These are phyloP conservation scores for Cryptocephalus moraei DNA, from an alignment of 2,888 invertebrate genomes.

Conservation along the genomic window DNA sequence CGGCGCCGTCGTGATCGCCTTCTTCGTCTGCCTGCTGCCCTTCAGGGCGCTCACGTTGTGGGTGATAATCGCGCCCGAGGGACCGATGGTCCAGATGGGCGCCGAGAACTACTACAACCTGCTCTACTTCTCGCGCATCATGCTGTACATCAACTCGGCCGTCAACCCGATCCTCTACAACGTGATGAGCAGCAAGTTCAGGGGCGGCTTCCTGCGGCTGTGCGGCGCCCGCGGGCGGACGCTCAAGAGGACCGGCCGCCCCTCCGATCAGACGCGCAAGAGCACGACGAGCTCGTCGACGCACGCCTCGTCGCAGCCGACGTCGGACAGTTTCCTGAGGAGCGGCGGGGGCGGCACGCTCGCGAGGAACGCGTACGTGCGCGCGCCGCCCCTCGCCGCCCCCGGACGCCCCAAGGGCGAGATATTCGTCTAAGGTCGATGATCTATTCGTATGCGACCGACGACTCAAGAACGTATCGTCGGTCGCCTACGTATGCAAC, in stretches of 20 bases:
- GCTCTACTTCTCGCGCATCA: slow-evolving; percentile 73
- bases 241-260: slow-evolving; percentile 32
- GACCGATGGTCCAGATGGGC: slow-evolving; percentile 57
- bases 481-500: too few relatives aligned
- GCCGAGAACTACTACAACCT: slow-evolving; percentile 72
- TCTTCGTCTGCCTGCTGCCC: slow-evolving; percentile 81
- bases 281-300: slow-evolving; percentile 46
- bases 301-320: slow-evolving; percentile 52
- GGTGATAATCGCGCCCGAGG: slow-evolving; percentile 67
- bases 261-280: slow-evolving; percentile 47
- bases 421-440: slow-evolving; percentile 26
- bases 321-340: slow-evolving; percentile 53
- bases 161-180: slow-evolving; percentile 86
- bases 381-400: slow-evolving; percentile 25
- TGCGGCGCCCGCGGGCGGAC: slow-evolving; percentile 38
- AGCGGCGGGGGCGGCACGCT: slow-evolving; percentile 29
- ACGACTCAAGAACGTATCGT: too few relatives aligned
- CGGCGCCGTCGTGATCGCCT: slow-evolving; percentile 75
- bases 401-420: slow-evolving; percentile 26
- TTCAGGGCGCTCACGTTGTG: slow-evolving; percentile 75
- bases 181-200: slow-evolving; percentile 83
- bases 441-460: neutral
- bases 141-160: slow-evolving; percentile 83
- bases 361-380: slow-evolving; percentile 27
- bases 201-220: slow-evolving; percentile 66